These are phyloP conservation scores for Triops longicaudatus DNA, from an alignment of 1,140 invertebrate species.

Conservation along the genomic window DNA sequence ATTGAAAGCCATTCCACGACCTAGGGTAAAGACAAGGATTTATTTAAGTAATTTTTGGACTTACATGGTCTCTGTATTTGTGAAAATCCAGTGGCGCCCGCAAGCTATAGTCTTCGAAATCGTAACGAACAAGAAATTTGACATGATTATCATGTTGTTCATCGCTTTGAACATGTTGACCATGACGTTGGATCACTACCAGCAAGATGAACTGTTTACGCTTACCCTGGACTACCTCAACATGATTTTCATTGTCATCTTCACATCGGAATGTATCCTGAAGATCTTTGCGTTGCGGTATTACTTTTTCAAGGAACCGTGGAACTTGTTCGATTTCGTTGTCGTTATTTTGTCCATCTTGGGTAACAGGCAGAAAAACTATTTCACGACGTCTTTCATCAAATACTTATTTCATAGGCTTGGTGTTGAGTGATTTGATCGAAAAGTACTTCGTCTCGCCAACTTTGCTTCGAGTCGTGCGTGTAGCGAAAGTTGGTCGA, in stretches of 20 bases:
- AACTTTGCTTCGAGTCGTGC: slow-evolving; percentile 89
- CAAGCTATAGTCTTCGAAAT: slow-evolving; percentile 95
- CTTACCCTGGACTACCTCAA: slow-evolving; percentile 82
- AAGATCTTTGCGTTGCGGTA: slow-evolving; percentile 94
- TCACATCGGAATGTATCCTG: slow-evolving; percentile 92
- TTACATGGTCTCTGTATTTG: slow-evolving; percentile 35
- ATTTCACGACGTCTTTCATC: background rate
- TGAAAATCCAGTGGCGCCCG: slow-evolving; percentile 68
- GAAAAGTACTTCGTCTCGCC: slow-evolving; percentile 97
- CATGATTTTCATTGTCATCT: slow-evolving; percentile 96
- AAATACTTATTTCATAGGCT: slow-evolving; percentile 50
- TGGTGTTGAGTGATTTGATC: slow-evolving; percentile 90
- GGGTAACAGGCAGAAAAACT: slow-evolving; percentile 50
- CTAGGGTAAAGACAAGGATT: slow-evolving; percentile 60
- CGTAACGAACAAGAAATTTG: slow-evolving; percentile 96
- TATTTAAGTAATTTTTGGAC: slow-evolving; percentile 26
- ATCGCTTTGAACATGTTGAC: slow-evolving; percentile 98
- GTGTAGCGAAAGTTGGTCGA: slow-evolving; percentile 94
- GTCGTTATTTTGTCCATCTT: slow-evolving; percentile 97
- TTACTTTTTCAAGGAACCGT: slow-evolving; percentile 98
- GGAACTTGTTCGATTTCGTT: slow-evolving; percentile 99
- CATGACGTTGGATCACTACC: slow-evolving; percentile 95
- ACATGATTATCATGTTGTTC: slow-evolving; percentile 98
- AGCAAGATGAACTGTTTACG: slow-evolving; percentile 72
- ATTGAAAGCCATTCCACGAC: slow-evolving; percentile 92